Conservation (phyloP, 2,797 vertebrate genomes). For the Sebastes oblongus region DNA sequence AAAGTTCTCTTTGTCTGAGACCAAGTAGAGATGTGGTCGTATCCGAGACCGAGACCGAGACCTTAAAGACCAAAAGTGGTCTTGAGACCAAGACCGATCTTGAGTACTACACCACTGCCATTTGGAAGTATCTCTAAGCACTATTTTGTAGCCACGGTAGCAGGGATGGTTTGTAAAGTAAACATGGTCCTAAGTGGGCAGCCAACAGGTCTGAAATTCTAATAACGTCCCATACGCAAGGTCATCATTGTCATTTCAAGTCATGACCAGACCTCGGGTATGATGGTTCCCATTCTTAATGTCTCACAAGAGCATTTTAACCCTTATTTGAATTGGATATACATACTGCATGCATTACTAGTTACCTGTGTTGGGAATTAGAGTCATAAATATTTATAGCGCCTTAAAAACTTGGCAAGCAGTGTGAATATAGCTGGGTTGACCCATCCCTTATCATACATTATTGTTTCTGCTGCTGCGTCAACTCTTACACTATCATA, state of each 20-base stretch:
- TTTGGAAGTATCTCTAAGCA: background rate
- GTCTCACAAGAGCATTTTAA: slow-evolving; percentile 15
- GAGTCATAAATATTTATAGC: slow-evolving; percentile 22
- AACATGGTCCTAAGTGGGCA: background rate
- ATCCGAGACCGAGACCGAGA: no score
- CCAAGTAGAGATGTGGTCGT: no score
- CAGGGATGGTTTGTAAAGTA: background rate
- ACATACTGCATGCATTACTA: background rate
- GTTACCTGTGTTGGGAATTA: background rate
- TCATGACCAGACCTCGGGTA: background rate
- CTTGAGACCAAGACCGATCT: no score
- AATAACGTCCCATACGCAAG: slow-evolving; percentile 8
- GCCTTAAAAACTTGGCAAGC: background rate
- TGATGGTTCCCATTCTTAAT: background rate
- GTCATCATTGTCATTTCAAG: slow-evolving; percentile 9
- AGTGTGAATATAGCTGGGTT: background rate
- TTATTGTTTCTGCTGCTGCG: background rate
- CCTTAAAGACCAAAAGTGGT: no score
- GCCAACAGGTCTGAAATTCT: background rate
- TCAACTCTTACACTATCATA: background rate
- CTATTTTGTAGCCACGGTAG: background rate
- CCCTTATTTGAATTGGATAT: slow-evolving; percentile 3
- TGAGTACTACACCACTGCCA: no score
- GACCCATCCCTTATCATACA: background rate
- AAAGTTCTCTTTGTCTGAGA: no score